phyloP scores from a whole-genome alignment of 2,888 invertebrate genomes.

The Gastracanthus pulcherrimus region DNA sequence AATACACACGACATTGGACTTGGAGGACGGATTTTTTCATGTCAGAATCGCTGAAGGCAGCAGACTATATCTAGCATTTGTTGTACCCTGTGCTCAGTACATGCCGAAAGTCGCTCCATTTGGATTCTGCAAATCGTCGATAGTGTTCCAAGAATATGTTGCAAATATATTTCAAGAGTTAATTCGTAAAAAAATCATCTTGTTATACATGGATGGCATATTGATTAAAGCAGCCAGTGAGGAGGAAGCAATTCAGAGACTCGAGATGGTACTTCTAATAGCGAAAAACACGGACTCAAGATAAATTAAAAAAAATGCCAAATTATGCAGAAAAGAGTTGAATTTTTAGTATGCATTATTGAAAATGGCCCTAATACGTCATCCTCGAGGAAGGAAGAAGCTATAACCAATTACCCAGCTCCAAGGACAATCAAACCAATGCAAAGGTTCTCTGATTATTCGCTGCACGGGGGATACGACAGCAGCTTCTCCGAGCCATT shows the following conservation, averaged over 20 bases:
- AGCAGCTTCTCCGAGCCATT: no score
- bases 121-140: background rate
- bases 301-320: background rate
- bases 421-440: background rate
- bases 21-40: background rate
- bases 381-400: no score
- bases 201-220: background rate
- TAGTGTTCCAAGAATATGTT: background rate
- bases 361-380: background rate
- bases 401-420: background rate
- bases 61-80: background rate
- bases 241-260: background rate
- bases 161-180: background rate
- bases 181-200: background rate
- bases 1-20: no score
- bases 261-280: background rate
- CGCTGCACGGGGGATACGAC: no score
- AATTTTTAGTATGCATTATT: background rate
- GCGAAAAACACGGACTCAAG: background rate
- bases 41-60: background rate
- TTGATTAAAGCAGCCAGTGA: background rate
- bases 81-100: background rate
- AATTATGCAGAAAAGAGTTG: background rate
- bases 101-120: background rate
- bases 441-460: background rate